phyloP scores from a whole-genome alignment of 2,113 vertebrate genomes.

The Bufo bufo region DNA sequence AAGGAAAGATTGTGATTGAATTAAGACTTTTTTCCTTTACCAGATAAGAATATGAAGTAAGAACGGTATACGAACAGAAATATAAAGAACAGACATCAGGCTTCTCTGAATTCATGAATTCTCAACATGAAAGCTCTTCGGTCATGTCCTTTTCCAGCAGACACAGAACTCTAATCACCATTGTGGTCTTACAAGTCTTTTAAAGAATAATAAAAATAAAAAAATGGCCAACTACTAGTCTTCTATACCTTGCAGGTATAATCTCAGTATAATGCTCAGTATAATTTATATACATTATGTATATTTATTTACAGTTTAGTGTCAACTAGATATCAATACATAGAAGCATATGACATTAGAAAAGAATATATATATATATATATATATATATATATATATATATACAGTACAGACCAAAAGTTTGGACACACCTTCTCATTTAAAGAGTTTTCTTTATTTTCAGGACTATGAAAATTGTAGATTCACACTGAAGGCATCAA shows the following conservation, averaged over 20 bases:
- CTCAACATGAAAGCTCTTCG: slow-evolving; percentile 87
- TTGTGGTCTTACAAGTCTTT: slow-evolving; percentile 58
- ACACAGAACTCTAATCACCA: slow-evolving; percentile 76
- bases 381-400: too few species aligned
- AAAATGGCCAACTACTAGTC: neutral
- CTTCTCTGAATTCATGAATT: slow-evolving; percentile 95
- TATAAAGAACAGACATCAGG: slow-evolving; percentile 93
- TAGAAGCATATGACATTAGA: too few species aligned
- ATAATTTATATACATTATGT: neutral
- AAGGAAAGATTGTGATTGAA: slow-evolving; percentile 71
- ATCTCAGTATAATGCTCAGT: too few species aligned
- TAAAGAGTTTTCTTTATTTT: too few species aligned
- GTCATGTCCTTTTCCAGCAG: slow-evolving; percentile 75
- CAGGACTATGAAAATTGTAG: too few species aligned
- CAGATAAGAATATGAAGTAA: slow-evolving; percentile 79
- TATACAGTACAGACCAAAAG: too few species aligned
- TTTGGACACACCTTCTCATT: too few species aligned
- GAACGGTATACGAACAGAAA: slow-evolving; percentile 72
- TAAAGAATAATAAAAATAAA: neutral
- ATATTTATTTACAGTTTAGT: neutral
- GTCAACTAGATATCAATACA: too few species aligned
- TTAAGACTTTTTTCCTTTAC: slow-evolving; percentile 78
- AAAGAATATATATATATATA: too few species aligned
- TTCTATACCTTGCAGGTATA: neutral
- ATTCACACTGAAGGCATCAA: too few species aligned